Base-by-base conservation (phyloP, 2,888 invertebrate genomes). In the Allophyes oxyacanthae region DNA sequence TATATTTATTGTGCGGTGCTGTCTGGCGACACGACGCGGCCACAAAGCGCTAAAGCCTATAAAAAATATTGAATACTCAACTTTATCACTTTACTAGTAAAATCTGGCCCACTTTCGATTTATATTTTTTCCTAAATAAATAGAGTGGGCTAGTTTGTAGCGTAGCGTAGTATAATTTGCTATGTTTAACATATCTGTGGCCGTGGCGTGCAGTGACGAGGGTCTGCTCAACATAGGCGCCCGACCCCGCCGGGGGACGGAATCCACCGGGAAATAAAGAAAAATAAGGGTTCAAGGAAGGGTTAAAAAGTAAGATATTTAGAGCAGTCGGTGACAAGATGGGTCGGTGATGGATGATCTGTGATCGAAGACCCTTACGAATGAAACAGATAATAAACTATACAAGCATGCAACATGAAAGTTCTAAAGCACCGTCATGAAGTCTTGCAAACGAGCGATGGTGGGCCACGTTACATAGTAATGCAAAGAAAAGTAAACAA, bases 141-240 rank as follows among this genome's bases (percentile, higher is more conserved):
- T 32, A 57, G 8, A 0, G n/a, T 28, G 4, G 26, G 15, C 13
- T 41, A 41, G 57, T 28, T 48, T 41, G 11, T 48, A 25, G 4
- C 11, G 37, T 13, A 2, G 32, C 38, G 46, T 40, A 28, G 15
- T 65, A 44, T 41, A 51, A 65, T 66, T 66, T 66, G 67, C 48
- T 66, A 66, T 51, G 72, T 65, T 51, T 13, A 59, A 46, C 67
- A 48, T 66, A 59, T 58, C 33, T 32, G 20, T 28, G 38, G 10
- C 36, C 30, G 6, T 8, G 34, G 55, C 42, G 30, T 2, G 37
- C 14, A 28, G 34, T 72, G 65, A 72, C 72, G 68, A 66, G 60
- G 72, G 65, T 64, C 43, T 11, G 28, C 20, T 14, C 40, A 20
- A 59, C 36, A 38, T n/a, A 30, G 25, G 6, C 6, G 25, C 30